phyloP scores from a whole-genome alignment of 2,797 vertebrate genomes.

The Orestias chungarensis region DNA sequence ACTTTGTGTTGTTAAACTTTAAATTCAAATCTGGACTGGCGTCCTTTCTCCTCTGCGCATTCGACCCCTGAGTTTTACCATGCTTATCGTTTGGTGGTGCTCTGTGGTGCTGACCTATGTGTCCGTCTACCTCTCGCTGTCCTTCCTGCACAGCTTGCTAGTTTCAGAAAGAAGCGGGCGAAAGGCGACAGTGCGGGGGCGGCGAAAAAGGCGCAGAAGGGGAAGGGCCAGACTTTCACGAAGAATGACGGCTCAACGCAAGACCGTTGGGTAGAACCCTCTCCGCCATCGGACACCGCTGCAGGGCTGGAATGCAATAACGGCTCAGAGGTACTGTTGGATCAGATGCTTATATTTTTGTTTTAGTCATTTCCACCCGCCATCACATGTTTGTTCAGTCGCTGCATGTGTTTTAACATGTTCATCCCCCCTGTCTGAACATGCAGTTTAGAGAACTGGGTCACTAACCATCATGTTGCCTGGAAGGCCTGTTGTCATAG shows the following conservation, averaged over 20 bases:
- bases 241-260: conserved; percentile 80
- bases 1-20: background rate
- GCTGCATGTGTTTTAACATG: conserved; percentile 44
- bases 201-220: conserved; percentile 92
- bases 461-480: conserved; percentile 75
- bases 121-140: conserved; percentile 84
- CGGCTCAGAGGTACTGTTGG: conserved; percentile 67
- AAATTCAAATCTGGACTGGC: conserved; percentile 41
- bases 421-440: conserved; percentile 43
- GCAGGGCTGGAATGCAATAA: conserved; percentile 39
- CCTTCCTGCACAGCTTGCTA: conserved; percentile 92
- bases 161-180: conserved; percentile 89
- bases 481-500: conserved; percentile 75
- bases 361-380: background rate
- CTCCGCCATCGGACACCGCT: conserved; percentile 15
- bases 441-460: conserved; percentile 76
- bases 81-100: conserved; percentile 83
- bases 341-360: background rate
- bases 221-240: conserved; percentile 87
- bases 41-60: background rate
- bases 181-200: conserved; percentile 82
- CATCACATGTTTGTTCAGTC: conserved; percentile 1
- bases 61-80: conserved; percentile 49
- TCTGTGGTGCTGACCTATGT: conserved; percentile 88
- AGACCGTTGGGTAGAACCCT: conserved; percentile 77